Evolutionary conservation across 30 jellyfish, hydroid and myxozoan genomes (phyloP), one percentile per base, ranked within the genome.

Genomic region (Aurelia aurita complex sp. Pacific): DNA sequence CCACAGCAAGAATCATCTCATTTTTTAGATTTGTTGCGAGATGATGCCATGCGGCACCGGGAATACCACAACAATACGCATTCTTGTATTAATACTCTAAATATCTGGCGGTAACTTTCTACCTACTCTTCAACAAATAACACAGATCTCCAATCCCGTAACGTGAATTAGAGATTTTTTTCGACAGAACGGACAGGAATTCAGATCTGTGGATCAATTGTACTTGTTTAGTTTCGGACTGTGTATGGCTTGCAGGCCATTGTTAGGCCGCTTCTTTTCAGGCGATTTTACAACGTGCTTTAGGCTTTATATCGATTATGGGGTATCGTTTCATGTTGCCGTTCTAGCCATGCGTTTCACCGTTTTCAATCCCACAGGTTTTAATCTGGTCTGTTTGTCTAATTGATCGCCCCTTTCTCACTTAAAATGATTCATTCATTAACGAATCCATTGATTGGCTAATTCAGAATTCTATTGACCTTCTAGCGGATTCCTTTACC

Each of bases 101-200:
- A 65, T 79, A 63, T 79, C 80, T 65, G 89, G 66, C 89, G 89
- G 89, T 79, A 42, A 64, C 89, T 79, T 79, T 79, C 81, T 65
- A 60, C 72, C 35, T 63, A 62, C 67, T 79, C 89, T 67, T 79
- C 67, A 64, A 64, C 73, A 79, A 79, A 79, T 79, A 79, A 79
- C 61, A 65, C 89, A 79, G 89, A 79, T 79, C 74, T 70, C 89
- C 42, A 79, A 79, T 79, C 89, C 69, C 78, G 89, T 79, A 79
- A 62, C 89, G 32, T 52, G 89, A 79, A 79, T 79, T 79, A 79
- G 89, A 79, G 89, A 62, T 65, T 43, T 64, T 79, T 79, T 79
- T 81, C 81, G 81, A 79, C 89, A 14, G 89, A 64, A 79, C 89
- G 80, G 80, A 67, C 89, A 79, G 89, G 89, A 79, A 79, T 79